Conservation (phyloP, 1,140 invertebrate genomes). For the Nilaparvata lugens region DNA sequence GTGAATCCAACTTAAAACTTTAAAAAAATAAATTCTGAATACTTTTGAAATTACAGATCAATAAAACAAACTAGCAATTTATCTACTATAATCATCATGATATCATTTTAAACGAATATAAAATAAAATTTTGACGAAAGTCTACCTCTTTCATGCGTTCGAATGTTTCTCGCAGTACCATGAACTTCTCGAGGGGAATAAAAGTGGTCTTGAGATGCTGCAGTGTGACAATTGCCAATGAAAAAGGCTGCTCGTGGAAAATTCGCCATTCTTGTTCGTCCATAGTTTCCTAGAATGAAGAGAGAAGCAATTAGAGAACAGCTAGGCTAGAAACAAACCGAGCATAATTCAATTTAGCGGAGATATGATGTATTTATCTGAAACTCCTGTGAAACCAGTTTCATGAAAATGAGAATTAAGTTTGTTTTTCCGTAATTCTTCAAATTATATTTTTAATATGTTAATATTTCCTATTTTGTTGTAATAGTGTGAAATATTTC, state of each 20-base stretch:
- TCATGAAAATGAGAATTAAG: too few relatives aligned
- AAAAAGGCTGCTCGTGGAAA: conserved; percentile 43
- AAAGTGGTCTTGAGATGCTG: conserved; percentile 70
- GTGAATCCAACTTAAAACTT: too few relatives aligned
- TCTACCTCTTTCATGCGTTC: conserved; percentile 63
- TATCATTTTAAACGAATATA: not conserved
- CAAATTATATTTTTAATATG: too few relatives aligned
- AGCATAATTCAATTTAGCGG: too few relatives aligned
- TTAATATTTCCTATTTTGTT: too few relatives aligned
- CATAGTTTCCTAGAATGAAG: conserved; percentile 42
- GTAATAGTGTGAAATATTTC: too few relatives aligned
- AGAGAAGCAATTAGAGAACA: too few relatives aligned
- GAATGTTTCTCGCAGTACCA: conserved; percentile 66
- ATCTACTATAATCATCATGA: not conserved
- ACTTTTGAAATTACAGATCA: conserved; percentile 33
- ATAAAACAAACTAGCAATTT: not conserved
- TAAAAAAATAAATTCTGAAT: too few relatives aligned
- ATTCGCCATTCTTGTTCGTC: conserved; percentile 17
- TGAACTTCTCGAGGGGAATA: conserved; percentile 67
- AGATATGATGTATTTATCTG: too few relatives aligned
- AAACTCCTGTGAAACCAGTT: too few relatives aligned
- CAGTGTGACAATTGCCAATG: conserved; percentile 58
- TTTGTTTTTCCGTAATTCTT: too few relatives aligned
- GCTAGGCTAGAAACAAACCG: too few relatives aligned
- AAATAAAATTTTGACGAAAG: conserved; percentile 33